Evolutionary conservation across 2,888 invertebrate genomes (phyloP).

Genomic region (Azorinus chamasolen): DNA sequence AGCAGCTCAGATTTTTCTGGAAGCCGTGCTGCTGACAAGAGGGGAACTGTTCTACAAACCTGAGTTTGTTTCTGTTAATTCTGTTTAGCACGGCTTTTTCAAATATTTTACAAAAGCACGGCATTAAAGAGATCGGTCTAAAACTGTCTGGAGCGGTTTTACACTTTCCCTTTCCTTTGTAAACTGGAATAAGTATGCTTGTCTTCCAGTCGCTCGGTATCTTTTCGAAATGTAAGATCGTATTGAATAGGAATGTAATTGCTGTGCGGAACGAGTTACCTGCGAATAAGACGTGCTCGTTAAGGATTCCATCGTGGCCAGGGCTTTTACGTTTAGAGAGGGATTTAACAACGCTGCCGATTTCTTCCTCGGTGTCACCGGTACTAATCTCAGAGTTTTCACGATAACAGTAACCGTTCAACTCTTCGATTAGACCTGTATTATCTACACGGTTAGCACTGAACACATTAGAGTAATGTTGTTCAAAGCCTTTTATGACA

Average conservation of each 20-base stretch:
- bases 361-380: not conserved
- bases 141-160: conserved; percentile 4
- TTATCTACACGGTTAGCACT: not conserved
- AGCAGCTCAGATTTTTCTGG: no score
- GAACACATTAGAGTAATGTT: conserved; percentile 8
- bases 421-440: not conserved
- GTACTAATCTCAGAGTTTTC: no score
- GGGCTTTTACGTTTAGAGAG: conserved; percentile 1
- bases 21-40: no score
- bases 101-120: no score
- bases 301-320: not conserved
- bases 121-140: conserved; percentile 4
- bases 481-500: conserved; percentile 7
- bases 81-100: no score
- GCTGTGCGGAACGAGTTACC: not conserved
- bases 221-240: not conserved
- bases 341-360: not conserved
- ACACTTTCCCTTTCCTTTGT: conserved; percentile 10
- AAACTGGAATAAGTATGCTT: conserved; percentile 7
- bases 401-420: no score
- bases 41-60: no score
- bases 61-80: no score
- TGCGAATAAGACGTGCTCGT: conserved; percentile 4
- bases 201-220: no score
- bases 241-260: not conserved